Percentiles rank a stretch among this genome's conserved stretches.
phyloP scores from a whole-genome alignment of 1,140 invertebrate genomes.

The Heliothis subflexa region DNA sequence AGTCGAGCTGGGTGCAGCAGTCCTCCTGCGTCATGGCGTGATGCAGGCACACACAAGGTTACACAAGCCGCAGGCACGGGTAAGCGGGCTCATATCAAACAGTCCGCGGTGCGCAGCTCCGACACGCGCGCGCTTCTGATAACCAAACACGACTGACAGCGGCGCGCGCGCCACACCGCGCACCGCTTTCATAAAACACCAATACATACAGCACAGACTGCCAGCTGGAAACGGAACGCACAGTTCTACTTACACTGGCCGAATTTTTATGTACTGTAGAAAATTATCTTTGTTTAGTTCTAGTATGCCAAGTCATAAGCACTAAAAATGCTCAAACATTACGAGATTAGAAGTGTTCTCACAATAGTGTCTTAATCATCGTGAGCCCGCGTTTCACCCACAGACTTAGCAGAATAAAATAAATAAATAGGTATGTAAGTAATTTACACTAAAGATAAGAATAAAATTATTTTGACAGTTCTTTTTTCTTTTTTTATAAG shows the following conservation, averaged over 20 bases:
- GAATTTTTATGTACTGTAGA: neutral
- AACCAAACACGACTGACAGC: slow-evolving; percentile 69
- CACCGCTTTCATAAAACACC: slow-evolving; percentile 42
- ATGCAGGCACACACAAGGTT: slow-evolving; percentile 60
- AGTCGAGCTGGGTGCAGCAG: slow-evolving; percentile 61
- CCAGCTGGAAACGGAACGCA: slow-evolving; percentile 21
- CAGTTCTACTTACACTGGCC: slow-evolving; percentile 36
- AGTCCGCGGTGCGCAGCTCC: slow-evolving; percentile 62
- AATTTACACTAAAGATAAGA: no score
- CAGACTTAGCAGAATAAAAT: neutral
- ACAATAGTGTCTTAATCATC: neutral
- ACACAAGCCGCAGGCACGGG: slow-evolving; percentile 66
- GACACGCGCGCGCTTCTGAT: slow-evolving; percentile 68
- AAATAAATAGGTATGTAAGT: neutral
- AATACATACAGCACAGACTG: slow-evolving; percentile 9
- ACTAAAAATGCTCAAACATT: slow-evolving; percentile 7
- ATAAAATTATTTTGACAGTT: no score
- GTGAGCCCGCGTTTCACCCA: neutral
- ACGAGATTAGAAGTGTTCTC: neutral
- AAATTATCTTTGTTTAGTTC: slow-evolving; percentile 36
- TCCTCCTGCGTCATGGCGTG: slow-evolving; percentile 79
- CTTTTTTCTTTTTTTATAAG: neutral
- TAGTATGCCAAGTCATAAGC: neutral
- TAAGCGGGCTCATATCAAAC: slow-evolving; percentile 72
- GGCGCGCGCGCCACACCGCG: slow-evolving; percentile 69